A percentile compares a stretch with the other conserved stretches of the same genome.
Evolutionary conservation across 2,797 vertebrate genomes (phyloP).

Genomic region (Cirrhinus molitorella): DNA sequence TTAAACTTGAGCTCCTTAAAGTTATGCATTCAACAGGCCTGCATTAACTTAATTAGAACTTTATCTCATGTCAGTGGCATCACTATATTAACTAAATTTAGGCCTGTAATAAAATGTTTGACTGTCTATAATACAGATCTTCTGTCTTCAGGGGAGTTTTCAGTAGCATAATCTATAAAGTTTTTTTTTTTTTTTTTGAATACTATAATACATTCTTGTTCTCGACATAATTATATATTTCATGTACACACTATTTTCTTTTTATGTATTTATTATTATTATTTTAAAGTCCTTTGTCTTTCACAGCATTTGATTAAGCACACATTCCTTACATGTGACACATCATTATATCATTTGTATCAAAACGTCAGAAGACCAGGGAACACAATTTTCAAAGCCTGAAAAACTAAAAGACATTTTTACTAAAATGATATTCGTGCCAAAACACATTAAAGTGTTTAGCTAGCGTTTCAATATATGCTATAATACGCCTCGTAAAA

Average conservation of each 20-base stretch:
- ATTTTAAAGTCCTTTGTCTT: neutral
- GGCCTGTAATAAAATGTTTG: neutral
- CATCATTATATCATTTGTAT: neutral
- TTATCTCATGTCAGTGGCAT: neutral
- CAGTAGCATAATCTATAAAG: neutral
- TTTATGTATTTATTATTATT: neutral
- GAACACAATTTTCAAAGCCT: neutral
- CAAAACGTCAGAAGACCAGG: neutral
- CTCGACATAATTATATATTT: neutral
- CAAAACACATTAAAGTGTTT: neutral
- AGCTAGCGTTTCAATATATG: neutral
- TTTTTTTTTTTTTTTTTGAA: neutral
- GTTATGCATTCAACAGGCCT: constrained; percentile 17
- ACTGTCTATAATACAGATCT: neutral
- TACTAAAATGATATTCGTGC: neutral
- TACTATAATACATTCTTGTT: neutral
- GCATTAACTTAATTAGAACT: constrained; percentile 11
- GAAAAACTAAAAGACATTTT: neutral
- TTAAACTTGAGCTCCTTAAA: neutral
- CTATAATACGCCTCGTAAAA: neutral
- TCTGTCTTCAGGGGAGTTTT: neutral
- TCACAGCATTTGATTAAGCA: neutral
- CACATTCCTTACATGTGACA: neutral
- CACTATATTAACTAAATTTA: neutral
- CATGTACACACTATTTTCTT: neutral